phyloP scores from a whole-genome alignment of 2,113 vertebrate species.

The Cyphomyrus plagiostoma region DNA sequence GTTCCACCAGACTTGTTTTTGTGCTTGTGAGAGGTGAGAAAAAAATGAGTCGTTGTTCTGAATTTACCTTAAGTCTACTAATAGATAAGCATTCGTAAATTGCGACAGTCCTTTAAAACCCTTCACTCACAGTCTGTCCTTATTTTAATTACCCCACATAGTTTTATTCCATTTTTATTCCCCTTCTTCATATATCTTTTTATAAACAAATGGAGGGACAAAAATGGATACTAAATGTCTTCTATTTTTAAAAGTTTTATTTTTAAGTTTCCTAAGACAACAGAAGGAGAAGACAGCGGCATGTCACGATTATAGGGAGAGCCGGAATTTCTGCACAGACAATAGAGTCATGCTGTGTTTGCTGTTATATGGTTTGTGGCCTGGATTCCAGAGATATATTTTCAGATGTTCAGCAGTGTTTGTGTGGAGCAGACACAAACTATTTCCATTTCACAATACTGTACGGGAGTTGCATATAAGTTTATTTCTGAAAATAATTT shows the following conservation, averaged over 20 bases:
- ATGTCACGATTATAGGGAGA: constrained; percentile 3
- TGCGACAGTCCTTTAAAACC: not conserved
- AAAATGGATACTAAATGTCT: not conserved
- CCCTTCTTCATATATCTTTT: not conserved
- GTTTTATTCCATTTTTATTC: not conserved
- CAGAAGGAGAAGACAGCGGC: not conserved
- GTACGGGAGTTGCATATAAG: not conserved
- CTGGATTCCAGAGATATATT: constrained; percentile 9
- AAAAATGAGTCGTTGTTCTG: not conserved
- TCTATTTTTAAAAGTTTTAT: not conserved
- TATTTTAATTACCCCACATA: not conserved
- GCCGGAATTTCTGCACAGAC: not conserved
- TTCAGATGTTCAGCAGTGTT: not conserved
- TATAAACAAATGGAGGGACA: not conserved
- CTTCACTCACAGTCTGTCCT: not conserved
- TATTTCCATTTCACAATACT: not conserved
- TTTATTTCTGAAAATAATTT: not conserved
- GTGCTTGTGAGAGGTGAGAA: not conserved
- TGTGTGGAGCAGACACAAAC: not conserved
- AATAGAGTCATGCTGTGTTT: not conserved
- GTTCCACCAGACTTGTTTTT: constrained; percentile 17
- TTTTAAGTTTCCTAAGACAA: not conserved
- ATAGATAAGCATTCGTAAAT: not conserved
- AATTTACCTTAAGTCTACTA: not conserved
- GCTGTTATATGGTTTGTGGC: constrained; percentile 14